phyloP scores from a whole-genome alignment of 2,888 invertebrate genomes.

The Choreutis nemorana region DNA sequence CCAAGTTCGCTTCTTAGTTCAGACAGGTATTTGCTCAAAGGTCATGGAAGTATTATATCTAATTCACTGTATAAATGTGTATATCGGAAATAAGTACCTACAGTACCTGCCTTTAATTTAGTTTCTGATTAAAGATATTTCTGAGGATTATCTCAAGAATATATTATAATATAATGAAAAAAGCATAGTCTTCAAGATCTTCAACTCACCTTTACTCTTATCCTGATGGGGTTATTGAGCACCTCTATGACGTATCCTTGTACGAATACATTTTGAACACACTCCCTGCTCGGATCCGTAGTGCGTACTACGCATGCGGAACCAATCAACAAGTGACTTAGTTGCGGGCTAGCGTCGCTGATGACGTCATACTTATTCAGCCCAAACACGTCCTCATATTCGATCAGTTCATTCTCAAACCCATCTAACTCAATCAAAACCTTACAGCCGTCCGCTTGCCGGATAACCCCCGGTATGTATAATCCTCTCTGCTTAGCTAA shows the following conservation, averaged over 20 bases:
- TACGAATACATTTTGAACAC: conserved; percentile 78
- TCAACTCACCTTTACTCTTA: conserved; percentile 54
- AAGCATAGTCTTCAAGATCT: too few species aligned
- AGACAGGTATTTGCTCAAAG: too few species aligned
- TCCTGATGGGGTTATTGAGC: conserved; percentile 52
- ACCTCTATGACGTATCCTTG: conserved; percentile 79
- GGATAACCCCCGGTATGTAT: conserved; percentile 90
- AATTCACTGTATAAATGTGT: too few species aligned
- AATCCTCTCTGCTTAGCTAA: conserved; percentile 84
- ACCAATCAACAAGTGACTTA: conserved; percentile 80
- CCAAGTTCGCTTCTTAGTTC: too few species aligned
- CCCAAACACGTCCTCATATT: conserved; percentile 81
- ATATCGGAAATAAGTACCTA: too few species aligned
- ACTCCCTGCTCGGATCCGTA: conserved; percentile 63
- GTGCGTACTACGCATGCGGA: conserved; percentile 83
- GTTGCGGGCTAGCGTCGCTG: conserved; percentile 90
- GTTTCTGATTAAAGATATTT: too few species aligned
- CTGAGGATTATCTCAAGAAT: too few species aligned
- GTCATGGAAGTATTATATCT: too few species aligned
- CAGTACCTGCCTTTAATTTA: too few species aligned
- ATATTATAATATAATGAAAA: too few species aligned
- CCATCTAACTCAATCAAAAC: conserved; percentile 86
- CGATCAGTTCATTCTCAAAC: conserved; percentile 72
- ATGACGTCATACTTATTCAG: conserved; percentile 86
- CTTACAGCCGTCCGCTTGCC: conserved; percentile 73